Conservation (phyloP, 2,888 invertebrate genomes). For the Trissoscelio sp. region DNA sequence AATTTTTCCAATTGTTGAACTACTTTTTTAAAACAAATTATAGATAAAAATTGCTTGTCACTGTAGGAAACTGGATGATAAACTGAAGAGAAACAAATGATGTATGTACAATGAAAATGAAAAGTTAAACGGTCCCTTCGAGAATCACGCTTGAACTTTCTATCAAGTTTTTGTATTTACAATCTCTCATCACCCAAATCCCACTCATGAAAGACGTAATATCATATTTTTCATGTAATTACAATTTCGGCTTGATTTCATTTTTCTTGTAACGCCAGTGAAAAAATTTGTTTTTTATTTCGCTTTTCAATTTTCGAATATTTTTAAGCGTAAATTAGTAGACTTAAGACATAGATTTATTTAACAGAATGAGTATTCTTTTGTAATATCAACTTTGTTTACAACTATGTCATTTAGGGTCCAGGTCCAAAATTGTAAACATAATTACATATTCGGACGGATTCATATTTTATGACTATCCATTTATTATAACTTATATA, state of each 20-base stretch:
- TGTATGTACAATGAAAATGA: slow-evolving; percentile 47
- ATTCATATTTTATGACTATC: too few species aligned
- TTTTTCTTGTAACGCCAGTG: background rate
- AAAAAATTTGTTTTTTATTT: too few species aligned
- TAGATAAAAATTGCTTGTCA: background rate
- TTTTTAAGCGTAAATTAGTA: too few species aligned
- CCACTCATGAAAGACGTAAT: slow-evolving; percentile 37
- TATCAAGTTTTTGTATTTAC: slow-evolving; percentile 55
- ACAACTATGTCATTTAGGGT: background rate
- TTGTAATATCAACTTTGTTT: background rate
- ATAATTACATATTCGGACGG: too few species aligned
- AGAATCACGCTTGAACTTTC: slow-evolving; percentile 41
- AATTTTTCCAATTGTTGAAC: too few species aligned
- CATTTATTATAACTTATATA: too few species aligned
- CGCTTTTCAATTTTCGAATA: too few species aligned
- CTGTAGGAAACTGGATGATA: background rate
- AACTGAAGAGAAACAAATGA: slow-evolving; percentile 12
- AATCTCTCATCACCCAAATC: slow-evolving; percentile 44
- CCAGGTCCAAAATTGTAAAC: too few species aligned
- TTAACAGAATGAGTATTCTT: slow-evolving; percentile 35
- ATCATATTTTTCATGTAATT: slow-evolving; percentile 28
- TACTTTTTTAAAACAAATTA: too few species aligned
- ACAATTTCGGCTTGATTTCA: slow-evolving; percentile 29
- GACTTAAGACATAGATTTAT: background rate
- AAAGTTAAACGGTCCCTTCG: slow-evolving; percentile 52